phyloP scores from a whole-genome alignment of 2,888 invertebrate genomes.

The Lycia hirtaria region DNA sequence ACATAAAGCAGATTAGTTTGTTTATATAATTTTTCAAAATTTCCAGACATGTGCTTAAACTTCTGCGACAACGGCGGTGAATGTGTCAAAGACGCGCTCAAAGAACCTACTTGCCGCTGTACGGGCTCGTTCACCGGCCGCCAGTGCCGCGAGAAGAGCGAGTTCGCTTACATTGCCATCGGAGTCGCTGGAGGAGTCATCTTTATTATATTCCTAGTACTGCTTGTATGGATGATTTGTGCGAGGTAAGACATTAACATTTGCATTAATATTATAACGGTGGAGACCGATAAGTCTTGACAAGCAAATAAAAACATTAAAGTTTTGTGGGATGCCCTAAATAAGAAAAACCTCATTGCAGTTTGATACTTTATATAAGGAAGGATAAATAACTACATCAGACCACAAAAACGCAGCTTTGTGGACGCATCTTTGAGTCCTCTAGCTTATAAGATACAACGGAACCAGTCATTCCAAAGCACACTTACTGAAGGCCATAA shows the following conservation, averaged over 20 bases:
- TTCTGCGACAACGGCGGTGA: conserved; percentile 96
- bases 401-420: no score
- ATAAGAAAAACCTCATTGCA: no score
- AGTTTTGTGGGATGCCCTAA: no score
- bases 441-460: no score
- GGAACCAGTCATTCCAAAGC: no score
- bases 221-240: conserved; percentile 99
- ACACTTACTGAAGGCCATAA: no score
- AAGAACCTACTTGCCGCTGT: conserved; percentile 95
- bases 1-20: not conserved
- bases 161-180: conserved; percentile 97
- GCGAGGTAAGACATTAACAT: conserved; percentile 86
- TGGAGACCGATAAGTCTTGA: not conserved
- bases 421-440: no score
- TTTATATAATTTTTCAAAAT: conserved; percentile 18
- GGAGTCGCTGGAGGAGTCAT: conserved; percentile 98
- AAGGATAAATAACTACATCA: no score
- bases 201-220: conserved; percentile 95
- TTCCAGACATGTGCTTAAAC: conserved; percentile 91
- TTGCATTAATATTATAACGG: not conserved
- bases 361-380: no score
- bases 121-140: conserved; percentile 96
- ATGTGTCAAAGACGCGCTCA: conserved; percentile 93
- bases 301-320: no score
- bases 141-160: conserved; percentile 95